Conservation (phyloP, 2,797 vertebrate genomes). For the Petrocephalus schoutedeni region DNA sequence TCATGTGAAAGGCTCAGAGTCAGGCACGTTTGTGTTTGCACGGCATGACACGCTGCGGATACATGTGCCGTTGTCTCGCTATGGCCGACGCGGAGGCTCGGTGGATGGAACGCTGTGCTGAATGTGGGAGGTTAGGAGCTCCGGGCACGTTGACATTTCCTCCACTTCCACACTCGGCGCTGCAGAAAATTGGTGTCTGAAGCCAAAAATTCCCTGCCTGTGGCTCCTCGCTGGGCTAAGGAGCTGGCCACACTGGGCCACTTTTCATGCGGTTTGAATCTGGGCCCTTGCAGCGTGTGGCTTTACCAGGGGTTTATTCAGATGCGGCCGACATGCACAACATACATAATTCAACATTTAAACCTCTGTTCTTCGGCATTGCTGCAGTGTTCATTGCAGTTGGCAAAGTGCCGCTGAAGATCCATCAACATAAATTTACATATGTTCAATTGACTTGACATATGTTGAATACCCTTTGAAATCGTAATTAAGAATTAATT, state of each 20-base stretch:
- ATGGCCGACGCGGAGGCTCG: not conserved
- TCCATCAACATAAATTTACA: constrained; percentile 19
- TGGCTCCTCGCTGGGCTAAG: constrained; percentile 46
- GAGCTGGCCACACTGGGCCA: constrained; percentile 31
- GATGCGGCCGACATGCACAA: not conserved
- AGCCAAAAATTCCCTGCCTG: constrained; percentile 42
- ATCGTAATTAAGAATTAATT: not conserved
- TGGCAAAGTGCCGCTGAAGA: not conserved
- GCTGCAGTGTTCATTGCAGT: not conserved
- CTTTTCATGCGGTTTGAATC: constrained; percentile 38
- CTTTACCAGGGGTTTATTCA: not conserved
- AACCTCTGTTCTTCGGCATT: not conserved
- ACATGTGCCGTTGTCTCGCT: not conserved
- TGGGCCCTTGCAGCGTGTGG: constrained; percentile 32
- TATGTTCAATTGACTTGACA: constrained; percentile 5
- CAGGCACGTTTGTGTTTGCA: constrained; percentile 8
- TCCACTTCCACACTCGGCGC: constrained; percentile 40
- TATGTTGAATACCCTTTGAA: not conserved
- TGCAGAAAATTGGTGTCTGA: constrained; percentile 39
- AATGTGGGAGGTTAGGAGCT: constrained; percentile 42
- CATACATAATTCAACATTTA: not conserved
- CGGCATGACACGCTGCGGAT: not conserved
- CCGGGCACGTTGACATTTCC: constrained; percentile 41
- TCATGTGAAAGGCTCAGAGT: constrained; percentile 61
- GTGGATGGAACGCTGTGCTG: constrained; percentile 22